Base-by-base conservation (phyloP, 2,888 invertebrate species). In the Caenorhabditis sp. region DNA sequence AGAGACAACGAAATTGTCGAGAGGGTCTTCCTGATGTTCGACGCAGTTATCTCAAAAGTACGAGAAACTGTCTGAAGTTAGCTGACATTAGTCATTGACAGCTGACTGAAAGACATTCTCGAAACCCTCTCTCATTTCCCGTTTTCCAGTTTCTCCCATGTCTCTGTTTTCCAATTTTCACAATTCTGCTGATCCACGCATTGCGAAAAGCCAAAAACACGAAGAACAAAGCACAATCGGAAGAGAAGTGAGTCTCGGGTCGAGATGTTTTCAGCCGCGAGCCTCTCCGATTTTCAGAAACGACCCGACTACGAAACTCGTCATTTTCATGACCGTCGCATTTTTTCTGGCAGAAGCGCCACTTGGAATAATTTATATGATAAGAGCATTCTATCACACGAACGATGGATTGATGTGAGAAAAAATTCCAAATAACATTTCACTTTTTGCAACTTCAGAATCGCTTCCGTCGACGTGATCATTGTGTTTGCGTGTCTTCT, bases 401-500 rank as follows among this genome's bases (percentile, higher is more conserved):
- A 56, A 56, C 24, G 64, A 64, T 1, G 47, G 40, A 8, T 35
- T 64, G 37, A 64, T 64, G 64, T 72, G 18, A 56, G 47, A 5
- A 2, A 47, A 18, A 13, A 2, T 2, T 13, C 0, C 26, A 26
- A n/a, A 18, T 1, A 9, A 28, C 50, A 4, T 40, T 64, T 24
- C 47, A 72, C n/a, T n/a, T n/a, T n/a, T n/a, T n/a, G n/a, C n/a
- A n/a, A n/a, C n/a, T n/a, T n/a, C n/a, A n/a, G 71, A 62, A 72
- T 72, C n/a, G 72, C 64, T 20, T 72, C 72, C 5, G 72, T 72
- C n/a, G 72, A 72, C 50, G 64, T 72, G 35, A 64, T 72, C n/a
- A 72, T 72, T n/a, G 64, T 72, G 13, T 72, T 72, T 28, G 56
- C 72, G 24, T 72, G 64, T 20, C 72, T 72, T 26, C 64, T 72